Evolutionary conservation across 2,797 vertebrate genomes (phyloP), one percentile per base, ranked within the genome.

Genomic region (Steatocranus sp.): DNA sequence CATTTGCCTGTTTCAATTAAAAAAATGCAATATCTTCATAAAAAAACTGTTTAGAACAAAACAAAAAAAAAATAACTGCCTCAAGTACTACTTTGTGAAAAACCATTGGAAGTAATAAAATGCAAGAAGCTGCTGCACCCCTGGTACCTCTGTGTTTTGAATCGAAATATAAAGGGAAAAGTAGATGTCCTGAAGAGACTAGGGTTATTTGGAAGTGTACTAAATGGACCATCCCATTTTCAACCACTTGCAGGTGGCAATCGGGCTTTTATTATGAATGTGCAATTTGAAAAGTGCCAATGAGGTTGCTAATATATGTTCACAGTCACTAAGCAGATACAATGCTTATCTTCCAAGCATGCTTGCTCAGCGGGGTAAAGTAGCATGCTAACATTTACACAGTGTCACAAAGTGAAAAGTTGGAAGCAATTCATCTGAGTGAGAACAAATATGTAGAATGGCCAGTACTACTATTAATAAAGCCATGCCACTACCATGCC

Each of bases 1-100:
- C 83, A 32, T 85, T 90, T 84, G 80, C 83, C 61, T 4, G n/a
- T 86, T 91, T 87, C 73, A 87, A 91, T 23, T 34, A 3, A 27
- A 89, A 90, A 92, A 83, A 85, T 76, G 30, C 51, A 38, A 30
- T 53, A 75, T 17, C 30, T 77, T 85, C 34, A 82, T 76, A 78
- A 81, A 82, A 81, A 82, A 87, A 75, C 14, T 17, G 74, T 66
- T 83, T 79, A 74, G 56, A 32, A 58, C 54, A 58, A n/a, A 32
- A 58, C 54, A 32, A 61, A 61, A n/a, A 66, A 63, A 80, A 81
- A 78, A 66, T 1, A 86, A 81, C 18, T 8, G 85, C 86, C 84
- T 76, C 23, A 49, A 78, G 89, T 84, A 66, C 41, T 80, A 81
- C 66, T 79, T 83, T 87, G 73, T 49, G 63, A 70, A 87, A 63